Evolutionary conservation across 1,140 invertebrate genomes (phyloP).

Genomic region (Lepidurus packardi): DNA sequence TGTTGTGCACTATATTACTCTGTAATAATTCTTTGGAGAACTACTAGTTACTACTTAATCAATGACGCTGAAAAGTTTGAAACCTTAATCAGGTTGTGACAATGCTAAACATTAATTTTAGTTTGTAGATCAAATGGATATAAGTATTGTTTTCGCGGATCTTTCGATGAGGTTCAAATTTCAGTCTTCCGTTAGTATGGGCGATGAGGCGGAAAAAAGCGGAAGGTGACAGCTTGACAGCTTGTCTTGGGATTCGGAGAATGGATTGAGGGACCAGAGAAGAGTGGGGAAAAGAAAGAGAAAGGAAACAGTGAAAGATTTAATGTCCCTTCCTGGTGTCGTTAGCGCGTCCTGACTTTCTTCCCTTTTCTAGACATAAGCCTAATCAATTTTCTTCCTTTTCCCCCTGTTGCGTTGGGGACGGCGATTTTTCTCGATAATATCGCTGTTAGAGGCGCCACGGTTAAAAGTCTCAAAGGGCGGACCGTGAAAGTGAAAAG

Average conservation of each 20-base stretch:
- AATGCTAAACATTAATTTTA: too few relatives aligned
- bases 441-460: neutral
- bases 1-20: too few relatives aligned
- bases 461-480: neutral
- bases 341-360: neutral
- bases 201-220: neutral
- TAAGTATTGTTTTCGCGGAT: neutral
- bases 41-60: too few relatives aligned
- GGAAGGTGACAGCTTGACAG: constrained; percentile 7
- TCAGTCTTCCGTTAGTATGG: neutral
- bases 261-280: neutral
- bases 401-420: neutral
- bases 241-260: constrained; percentile 6
- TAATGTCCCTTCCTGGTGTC: neutral
- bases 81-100: too few relatives aligned
- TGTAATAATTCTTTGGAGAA: too few relatives aligned
- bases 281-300: neutral
- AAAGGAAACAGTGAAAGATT: constrained; percentile 11
- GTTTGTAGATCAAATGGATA: neutral
- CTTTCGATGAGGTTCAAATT: neutral
- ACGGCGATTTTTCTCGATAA: neutral
- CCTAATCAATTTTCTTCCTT: neutral
- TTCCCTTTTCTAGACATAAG: neutral
- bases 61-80: too few relatives aligned
- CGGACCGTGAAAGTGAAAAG: neutral